These are phyloP conservation scores for Garrulus glandarius DNA, from an alignment of 2,797 vertebrate genomes.

Conservation along the genomic window DNA sequence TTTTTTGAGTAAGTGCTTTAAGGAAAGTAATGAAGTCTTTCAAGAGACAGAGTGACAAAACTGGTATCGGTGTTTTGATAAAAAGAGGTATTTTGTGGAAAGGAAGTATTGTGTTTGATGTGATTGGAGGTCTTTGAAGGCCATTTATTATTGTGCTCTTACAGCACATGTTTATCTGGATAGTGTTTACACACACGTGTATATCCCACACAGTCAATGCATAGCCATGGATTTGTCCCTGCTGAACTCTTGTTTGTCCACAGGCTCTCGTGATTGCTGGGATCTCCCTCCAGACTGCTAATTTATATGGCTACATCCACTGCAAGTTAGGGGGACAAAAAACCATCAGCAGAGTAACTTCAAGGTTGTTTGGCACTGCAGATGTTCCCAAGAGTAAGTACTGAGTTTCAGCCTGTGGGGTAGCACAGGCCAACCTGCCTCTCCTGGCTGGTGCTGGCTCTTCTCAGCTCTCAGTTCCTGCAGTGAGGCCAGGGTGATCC, in stretches of 20 bases:
- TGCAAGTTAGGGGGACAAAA: constrained; percentile 81
- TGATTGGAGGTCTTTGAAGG: not conserved
- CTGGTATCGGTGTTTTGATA: not conserved
- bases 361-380: constrained; percentile 71
- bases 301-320: constrained; percentile 85
- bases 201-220: rapidly evolving
- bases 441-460: rapidly evolving
- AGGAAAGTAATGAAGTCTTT: not conserved
- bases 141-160: not conserved
- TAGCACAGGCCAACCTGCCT: not conserved
- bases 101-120: not conserved
- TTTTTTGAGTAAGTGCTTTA: not conserved
- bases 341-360: constrained; percentile 61
- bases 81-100: not conserved
- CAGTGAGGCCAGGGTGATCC: not conserved
- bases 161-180: not conserved
- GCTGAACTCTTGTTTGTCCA: not conserved
- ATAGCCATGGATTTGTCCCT: not conserved
- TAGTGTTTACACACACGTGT: not conserved
- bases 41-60: not conserved
- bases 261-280: constrained; percentile 83
- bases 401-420: not conserved
- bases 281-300: constrained; percentile 83
- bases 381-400: constrained; percentile 79
- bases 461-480: not conserved